A percentile compares a stretch with the other conserved stretches of the same genome.
phyloP scores from a whole-genome alignment of 2,113 vertebrate genomes.

The Heterochromis multidens region DNA sequence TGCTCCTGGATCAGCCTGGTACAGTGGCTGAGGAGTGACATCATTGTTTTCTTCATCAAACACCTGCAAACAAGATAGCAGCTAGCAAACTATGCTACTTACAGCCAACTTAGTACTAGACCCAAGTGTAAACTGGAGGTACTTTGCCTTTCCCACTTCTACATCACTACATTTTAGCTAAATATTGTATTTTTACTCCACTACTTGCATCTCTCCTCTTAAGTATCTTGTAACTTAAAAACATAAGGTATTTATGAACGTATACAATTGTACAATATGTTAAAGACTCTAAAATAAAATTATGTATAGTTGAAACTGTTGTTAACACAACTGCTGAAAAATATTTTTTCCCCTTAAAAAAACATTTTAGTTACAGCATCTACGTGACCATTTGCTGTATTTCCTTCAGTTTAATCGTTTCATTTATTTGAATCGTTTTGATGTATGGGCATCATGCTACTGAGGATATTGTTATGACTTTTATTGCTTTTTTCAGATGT shows the following conservation, averaged over 20 bases:
- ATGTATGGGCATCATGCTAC: too few species aligned
- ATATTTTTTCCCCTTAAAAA: not conserved
- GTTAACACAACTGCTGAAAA: not conserved
- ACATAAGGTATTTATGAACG: not conserved
- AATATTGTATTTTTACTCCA: not conserved
- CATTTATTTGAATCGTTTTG: too few species aligned
- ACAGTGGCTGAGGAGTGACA: constrained; percentile 85
- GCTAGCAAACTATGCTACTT: not conserved
- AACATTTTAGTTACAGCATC: too few species aligned
- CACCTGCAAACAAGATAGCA: constrained; percentile 73
- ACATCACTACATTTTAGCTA: fast-evolving
- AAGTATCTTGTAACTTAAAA: not conserved
- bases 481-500: not conserved
- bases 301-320: too few species aligned
- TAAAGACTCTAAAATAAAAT: too few species aligned
- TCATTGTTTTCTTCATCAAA: constrained; percentile 81
- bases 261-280: not conserved
- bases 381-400: too few species aligned
- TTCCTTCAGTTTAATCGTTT: too few species aligned
- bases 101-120: not conserved
- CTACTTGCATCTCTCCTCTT: not conserved
- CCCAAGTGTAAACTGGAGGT: not conserved
- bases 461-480: too few species aligned
- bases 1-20: constrained; percentile 63
- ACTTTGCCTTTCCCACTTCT: not conserved